phyloP scores from a whole-genome alignment of 2,113 vertebrate genomes.

The Thermophis baileyi region DNA sequence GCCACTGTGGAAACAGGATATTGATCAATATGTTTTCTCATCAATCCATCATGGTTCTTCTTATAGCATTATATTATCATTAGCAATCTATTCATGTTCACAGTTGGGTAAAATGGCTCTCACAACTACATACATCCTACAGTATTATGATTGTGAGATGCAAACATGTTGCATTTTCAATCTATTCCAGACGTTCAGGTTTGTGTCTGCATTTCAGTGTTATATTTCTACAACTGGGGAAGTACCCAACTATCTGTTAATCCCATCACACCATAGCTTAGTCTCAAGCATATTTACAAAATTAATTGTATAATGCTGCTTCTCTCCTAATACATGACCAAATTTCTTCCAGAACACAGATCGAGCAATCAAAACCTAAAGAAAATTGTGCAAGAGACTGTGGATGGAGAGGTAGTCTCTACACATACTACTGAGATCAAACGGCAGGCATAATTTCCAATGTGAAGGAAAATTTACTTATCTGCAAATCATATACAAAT shows the following conservation, averaged over 20 bases:
- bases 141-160: not conserved
- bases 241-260: not conserved
- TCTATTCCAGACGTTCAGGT: not conserved
- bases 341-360: slow-evolving; percentile 65
- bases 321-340: slow-evolving; percentile 4
- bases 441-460: slow-evolving; percentile 56
- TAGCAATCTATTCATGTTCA: not conserved
- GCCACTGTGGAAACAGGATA: not conserved
- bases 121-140: not conserved
- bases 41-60: not conserved
- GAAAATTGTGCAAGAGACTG: slow-evolving; percentile 83
- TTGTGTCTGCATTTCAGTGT: not conserved
- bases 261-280: not conserved
- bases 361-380: slow-evolving; percentile 75
- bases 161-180: not conserved
- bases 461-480: slow-evolving; percentile 41
- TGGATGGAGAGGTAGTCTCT: slow-evolving; percentile 87
- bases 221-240: not conserved
- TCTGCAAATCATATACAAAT: slow-evolving; percentile 5
- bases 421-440: slow-evolving; percentile 84
- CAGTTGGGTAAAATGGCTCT: not conserved
- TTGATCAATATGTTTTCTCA: not conserved
- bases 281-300: not conserved
- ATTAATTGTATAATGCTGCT: not conserved
- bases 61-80: not conserved